Percentiles rank a stretch among this genome's conserved stretches.
These are phyloP conservation scores for Cerastis rubricosa DNA, from an alignment of 2,888 invertebrate species.

Conservation along the genomic window DNA sequence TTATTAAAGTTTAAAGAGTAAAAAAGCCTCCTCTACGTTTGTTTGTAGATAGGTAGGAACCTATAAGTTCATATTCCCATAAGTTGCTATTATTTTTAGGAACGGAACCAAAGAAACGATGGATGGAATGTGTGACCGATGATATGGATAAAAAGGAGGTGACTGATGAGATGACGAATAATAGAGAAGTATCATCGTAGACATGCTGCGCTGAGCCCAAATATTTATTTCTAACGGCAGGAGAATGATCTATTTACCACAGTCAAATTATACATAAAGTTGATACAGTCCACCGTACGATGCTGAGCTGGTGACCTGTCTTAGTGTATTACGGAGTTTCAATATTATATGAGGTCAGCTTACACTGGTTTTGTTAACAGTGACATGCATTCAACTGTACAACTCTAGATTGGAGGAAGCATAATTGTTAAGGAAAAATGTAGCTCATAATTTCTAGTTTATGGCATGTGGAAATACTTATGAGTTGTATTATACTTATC, in stretches of 20 bases:
- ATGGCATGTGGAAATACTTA: slow-evolving; percentile 12
- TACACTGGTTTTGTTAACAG: background rate
- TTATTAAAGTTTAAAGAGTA: background rate
- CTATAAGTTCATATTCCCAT: too few species aligned
- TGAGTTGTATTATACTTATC: slow-evolving; percentile 1
- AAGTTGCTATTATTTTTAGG: background rate
- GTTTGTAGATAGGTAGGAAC: too few species aligned
- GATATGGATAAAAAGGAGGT: background rate
- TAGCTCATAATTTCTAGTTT: background rate
- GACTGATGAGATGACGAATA: background rate
- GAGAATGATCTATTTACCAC: background rate
- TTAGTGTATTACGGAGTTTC: background rate
- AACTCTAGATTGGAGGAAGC: background rate
- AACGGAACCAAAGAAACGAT: background rate
- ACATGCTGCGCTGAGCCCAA: background rate
- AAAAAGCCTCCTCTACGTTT: background rate
- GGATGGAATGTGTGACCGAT: background rate
- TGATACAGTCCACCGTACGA: too few species aligned
- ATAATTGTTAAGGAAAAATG: background rate
- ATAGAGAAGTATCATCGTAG: background rate
- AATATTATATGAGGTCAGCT: background rate
- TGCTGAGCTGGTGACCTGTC: background rate
- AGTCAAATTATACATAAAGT: too few species aligned
- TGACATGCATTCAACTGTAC: background rate
- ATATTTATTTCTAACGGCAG: background rate